These are phyloP conservation scores for Prietella phreatophila DNA, from an alignment of 2,113 vertebrate genomes.

Conservation along the genomic window DNA sequence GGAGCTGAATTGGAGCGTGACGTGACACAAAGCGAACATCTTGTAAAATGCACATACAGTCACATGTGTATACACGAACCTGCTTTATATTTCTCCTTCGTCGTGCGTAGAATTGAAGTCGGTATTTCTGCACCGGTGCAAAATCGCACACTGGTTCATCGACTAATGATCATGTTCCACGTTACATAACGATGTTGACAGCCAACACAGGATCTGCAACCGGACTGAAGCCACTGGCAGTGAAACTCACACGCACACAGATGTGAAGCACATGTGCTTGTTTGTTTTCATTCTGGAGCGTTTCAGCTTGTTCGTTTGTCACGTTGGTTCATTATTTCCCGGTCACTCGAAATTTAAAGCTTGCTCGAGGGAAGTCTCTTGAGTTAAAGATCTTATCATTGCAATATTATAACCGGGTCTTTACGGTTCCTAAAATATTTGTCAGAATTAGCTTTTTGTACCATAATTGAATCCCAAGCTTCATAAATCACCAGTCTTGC, in stretches of 20 bases:
- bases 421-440: background rate
- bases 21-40: background rate
- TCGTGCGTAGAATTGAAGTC: background rate
- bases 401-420: background rate
- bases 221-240: background rate
- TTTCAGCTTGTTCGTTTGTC: constrained; percentile 25
- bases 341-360: background rate
- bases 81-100: background rate
- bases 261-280: constrained; percentile 40
- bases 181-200: background rate
- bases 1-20: background rate
- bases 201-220: background rate
- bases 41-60: background rate
- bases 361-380: background rate
- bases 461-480: background rate
- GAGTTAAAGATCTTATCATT: background rate
- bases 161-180: background rate
- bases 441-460: background rate
- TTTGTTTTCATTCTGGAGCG: constrained; percentile 18
- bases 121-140: background rate
- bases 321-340: background rate
- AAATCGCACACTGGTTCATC: background rate
- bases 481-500: background rate
- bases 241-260: constrained; percentile 31
- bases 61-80: background rate